Evolutionary conservation across 2,113 vertebrate species (phyloP), one percentile per base, ranked within the genome.

Genomic region (Lepus europaeus): DNA sequence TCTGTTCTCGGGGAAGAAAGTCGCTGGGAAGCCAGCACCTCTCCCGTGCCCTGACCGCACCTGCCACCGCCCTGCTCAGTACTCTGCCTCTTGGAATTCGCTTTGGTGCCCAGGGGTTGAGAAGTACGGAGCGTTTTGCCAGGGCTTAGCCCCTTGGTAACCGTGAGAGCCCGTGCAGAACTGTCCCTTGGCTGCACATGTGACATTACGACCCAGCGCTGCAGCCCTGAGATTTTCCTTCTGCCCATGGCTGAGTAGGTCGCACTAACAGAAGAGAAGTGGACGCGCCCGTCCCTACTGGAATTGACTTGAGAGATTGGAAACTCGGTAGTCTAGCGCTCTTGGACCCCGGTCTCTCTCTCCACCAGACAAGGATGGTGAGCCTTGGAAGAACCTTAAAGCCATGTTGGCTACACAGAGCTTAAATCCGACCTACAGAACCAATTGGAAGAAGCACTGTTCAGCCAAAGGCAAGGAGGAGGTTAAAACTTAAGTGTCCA

Each of bases 61-160:
- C 45, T 45, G 45, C 45, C 45, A 45, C 45, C 45, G 45, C 45
- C 45, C 45, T 45, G 45, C 45, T 45, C 45, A 45, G 45, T 45
- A 45, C 45, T 45, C 64, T 31, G 63, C 13, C 31, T 70, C 77
- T 70, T 76, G 51, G 29, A 49, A 68, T 89, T 88, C 87, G 45
- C 84, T 95, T 25, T 70, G 25, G 72, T 90, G 49, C 53, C 89
- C 31, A 27, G 63, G 31, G 33, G 73, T 51, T 74, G 82, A 93
- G 33, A 84, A 82, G 78, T 29, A 22, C 3, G 64, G 19, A 19
- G 14, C 90, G 33, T 74, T 83, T 94, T 69, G 31, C 19, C 66
- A 69, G n/a, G 63, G 81, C 78, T 59, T 78, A 17, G 68, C n/a
- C 33, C 25, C 13, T 51, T n/a, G 8, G 23, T 74, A 69, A n/a